Evolutionary conservation across 2,113 vertebrate species (phyloP).

Genomic region (Oreochromis niloticus): DNA sequence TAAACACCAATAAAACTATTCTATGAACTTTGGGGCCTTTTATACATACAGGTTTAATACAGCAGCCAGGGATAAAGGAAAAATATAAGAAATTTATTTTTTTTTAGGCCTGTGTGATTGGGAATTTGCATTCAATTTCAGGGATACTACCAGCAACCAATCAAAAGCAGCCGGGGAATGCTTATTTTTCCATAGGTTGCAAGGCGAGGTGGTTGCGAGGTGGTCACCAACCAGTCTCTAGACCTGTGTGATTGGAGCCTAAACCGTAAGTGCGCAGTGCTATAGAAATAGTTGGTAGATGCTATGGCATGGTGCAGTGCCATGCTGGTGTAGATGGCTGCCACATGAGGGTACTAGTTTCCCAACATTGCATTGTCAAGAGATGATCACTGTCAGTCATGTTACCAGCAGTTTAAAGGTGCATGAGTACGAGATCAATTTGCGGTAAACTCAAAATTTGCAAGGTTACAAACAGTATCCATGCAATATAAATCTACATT

Average conservation of each 20-base stretch:
- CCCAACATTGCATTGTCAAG: not conserved
- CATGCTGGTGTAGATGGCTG: not conserved
- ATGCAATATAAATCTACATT: not conserved
- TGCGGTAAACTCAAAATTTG: accelerated
- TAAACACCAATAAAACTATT: too few species aligned
- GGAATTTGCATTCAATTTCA: too few species aligned
- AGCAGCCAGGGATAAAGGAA: too few species aligned
- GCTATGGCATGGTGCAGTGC: not conserved
- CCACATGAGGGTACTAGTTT: not conserved
- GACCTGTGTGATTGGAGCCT: not conserved
- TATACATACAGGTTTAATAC: too few species aligned
- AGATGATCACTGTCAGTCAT: not conserved
- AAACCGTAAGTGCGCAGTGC: not conserved
- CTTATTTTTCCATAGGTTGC: too few species aligned
- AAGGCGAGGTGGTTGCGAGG: too few species aligned
- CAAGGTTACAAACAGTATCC: not conserved
- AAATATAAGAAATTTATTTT: too few species aligned
- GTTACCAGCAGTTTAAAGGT: not conserved
- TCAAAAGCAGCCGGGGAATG: too few species aligned
- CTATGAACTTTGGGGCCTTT: too few species aligned
- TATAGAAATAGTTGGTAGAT: not conserved
- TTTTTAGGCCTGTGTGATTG: too few species aligned
- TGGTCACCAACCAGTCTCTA: too few species aligned
- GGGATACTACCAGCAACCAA: too few species aligned
- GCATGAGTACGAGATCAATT: accelerated